Evolutionary conservation across 2,113 vertebrate genomes (phyloP).

Genomic region (Trogon melanurus): DNA sequence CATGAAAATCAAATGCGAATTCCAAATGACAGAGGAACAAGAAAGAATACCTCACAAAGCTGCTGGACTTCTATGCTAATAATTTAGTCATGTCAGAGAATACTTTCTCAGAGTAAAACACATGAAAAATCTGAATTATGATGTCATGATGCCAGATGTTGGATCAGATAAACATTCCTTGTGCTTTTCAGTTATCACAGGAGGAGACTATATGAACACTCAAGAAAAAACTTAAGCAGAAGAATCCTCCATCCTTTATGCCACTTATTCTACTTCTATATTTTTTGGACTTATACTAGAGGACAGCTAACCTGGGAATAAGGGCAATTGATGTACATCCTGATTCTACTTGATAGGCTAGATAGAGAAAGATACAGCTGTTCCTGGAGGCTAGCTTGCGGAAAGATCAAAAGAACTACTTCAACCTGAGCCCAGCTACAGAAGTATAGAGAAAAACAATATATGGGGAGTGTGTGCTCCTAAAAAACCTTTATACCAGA

Average conservation of each 20-base stretch:
- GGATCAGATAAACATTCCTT: not conserved
- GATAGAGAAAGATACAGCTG: slow-evolving; percentile 3
- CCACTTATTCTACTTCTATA: not conserved
- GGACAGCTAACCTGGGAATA: not conserved
- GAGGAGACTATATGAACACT: not conserved
- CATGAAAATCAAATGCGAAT: not conserved
- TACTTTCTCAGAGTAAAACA: not conserved
- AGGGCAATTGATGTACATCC: not conserved
- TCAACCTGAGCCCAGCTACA: not conserved
- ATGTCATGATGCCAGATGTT: not conserved
- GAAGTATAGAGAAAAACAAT: not conserved
- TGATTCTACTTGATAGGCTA: slow-evolving; percentile 11
- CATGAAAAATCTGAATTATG: not conserved
- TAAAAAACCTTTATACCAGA: not conserved
- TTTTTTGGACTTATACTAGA: not conserved
- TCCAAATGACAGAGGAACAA: not conserved
- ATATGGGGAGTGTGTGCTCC: not conserved
- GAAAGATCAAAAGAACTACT: not conserved
- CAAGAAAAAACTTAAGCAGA: not conserved
- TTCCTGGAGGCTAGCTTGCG: not conserved
- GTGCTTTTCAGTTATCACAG: not conserved
- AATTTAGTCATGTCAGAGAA: not conserved
- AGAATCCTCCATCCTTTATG: not conserved
- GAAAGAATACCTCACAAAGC: not conserved
- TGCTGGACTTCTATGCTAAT: not conserved